phyloP scores from a whole-genome alignment of 2,888 invertebrate genomes.

The Morpho achilles region DNA sequence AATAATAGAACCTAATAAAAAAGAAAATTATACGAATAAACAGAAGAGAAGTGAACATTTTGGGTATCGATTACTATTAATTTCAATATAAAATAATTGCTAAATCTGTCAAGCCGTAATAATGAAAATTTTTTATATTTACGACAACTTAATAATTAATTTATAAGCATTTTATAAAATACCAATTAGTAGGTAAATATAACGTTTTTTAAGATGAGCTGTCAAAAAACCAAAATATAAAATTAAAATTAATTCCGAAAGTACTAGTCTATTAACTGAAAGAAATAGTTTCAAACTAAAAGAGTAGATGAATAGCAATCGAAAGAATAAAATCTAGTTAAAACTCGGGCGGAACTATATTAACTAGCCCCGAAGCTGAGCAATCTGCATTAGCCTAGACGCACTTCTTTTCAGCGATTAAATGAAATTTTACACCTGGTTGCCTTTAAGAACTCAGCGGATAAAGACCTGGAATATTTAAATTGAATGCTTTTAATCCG shows the following conservation, averaged over 20 bases:
- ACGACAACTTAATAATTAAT: too few species aligned
- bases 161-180: too few species aligned
- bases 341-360: slow-evolving; percentile 49
- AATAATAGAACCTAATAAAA: too few species aligned
- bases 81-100: too few species aligned
- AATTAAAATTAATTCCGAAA: slow-evolving; percentile 36
- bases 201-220: too few species aligned
- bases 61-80: too few species aligned
- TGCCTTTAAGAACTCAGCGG: slow-evolving; percentile 66
- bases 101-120: too few species aligned
- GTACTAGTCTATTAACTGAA: slow-evolving; percentile 43
- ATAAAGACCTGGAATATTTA: slow-evolving; percentile 72
- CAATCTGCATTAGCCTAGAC: slow-evolving; percentile 71
- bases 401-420: slow-evolving; percentile 73
- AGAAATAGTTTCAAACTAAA: slow-evolving; percentile 45
- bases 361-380: slow-evolving; percentile 59
- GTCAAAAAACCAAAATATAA: too few species aligned
- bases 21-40: too few species aligned
- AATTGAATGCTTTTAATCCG: slow-evolving; percentile 68
- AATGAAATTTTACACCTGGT: slow-evolving; percentile 74
- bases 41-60: too few species aligned
- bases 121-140: too few species aligned
- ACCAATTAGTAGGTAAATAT: too few species aligned
- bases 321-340: slow-evolving; percentile 72
- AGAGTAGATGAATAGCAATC: slow-evolving; percentile 57